These are phyloP conservation scores for Chelonus insularis DNA, from an alignment of 1,140 invertebrate genomes.

Conservation along the genomic window DNA sequence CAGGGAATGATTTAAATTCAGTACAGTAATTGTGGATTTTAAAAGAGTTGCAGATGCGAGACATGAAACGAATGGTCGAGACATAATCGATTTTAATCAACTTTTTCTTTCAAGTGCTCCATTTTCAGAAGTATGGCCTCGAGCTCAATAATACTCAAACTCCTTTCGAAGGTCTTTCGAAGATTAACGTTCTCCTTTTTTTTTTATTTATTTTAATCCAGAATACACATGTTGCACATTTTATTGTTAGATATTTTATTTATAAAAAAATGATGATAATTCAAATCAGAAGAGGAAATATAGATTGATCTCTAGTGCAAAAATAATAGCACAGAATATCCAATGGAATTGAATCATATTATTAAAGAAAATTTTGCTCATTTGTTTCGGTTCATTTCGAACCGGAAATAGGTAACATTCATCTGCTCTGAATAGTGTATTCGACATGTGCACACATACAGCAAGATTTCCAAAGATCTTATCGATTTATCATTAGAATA, in stretches of 20 bases:
- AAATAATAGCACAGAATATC: background rate
- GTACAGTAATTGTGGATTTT: background rate
- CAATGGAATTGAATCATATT: background rate
- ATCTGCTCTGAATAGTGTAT: background rate
- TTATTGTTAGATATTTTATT: no score
- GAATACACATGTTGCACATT: no score
- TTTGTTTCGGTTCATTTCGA: conserved; percentile 18
- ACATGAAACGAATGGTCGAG: background rate
- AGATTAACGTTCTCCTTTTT: no score
- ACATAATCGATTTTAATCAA: conserved; percentile 6
- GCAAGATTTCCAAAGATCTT: no score
- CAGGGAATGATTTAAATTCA: conserved; percentile 1
- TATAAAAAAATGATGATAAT: no score
- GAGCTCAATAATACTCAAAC: conserved; percentile 1
- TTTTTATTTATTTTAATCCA: no score
- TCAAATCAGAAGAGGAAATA: no score
- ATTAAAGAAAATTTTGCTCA: background rate
- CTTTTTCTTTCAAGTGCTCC: conserved; percentile 3
- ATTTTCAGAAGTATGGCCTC: conserved; percentile 5
- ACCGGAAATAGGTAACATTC: conserved; percentile 21
- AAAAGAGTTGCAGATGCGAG: conserved; percentile 3
- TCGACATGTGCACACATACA: no score
- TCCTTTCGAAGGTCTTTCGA: no score
- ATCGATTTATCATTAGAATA: no score
- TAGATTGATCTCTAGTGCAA: no score